A percentile compares a stretch with the other conserved stretches of the same genome.
These are phyloP conservation scores for Cochlearius cochlearius DNA, from an alignment of 2,113 vertebrate genomes.

Conservation along the genomic window DNA sequence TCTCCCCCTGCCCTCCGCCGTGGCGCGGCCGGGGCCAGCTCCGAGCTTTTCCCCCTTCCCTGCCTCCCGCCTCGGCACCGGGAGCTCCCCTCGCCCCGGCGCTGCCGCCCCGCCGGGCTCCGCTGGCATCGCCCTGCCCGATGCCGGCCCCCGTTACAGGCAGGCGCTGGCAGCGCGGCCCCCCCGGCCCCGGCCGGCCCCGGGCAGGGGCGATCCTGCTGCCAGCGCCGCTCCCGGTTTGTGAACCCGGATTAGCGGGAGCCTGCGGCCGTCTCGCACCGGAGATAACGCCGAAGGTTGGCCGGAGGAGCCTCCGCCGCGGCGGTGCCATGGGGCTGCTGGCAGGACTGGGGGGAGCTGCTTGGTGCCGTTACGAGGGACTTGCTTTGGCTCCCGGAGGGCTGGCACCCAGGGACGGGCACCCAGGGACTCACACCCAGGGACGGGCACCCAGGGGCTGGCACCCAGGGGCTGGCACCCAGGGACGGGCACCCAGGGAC, in stretches of 20 bases:
- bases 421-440: no score
- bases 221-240: not conserved
- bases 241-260: constrained; percentile 11
- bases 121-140: not conserved
- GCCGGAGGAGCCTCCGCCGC: not conserved
- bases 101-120: not conserved
- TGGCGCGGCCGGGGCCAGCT: not conserved
- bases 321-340: not conserved
- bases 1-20: not conserved
- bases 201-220: rapidly evolving
- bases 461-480: no score
- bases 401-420: not conserved
- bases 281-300: not conserved
- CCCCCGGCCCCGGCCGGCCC: not conserved
- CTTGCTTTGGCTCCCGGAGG: not conserved
- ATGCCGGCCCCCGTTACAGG: rapidly evolving
- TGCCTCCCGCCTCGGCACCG: not conserved
- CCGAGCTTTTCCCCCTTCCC: not conserved
- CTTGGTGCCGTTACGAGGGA: not conserved
- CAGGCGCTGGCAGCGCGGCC: rapidly evolving
- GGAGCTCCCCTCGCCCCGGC: not conserved
- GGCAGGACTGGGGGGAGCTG: not conserved
- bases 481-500: not conserved
- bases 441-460: no score
- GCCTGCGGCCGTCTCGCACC: not conserved